A percentile compares a stretch with the other conserved stretches of the same genome.
Conservation (phyloP, 2,888 invertebrate species). For the Dasypolia templi region DNA sequence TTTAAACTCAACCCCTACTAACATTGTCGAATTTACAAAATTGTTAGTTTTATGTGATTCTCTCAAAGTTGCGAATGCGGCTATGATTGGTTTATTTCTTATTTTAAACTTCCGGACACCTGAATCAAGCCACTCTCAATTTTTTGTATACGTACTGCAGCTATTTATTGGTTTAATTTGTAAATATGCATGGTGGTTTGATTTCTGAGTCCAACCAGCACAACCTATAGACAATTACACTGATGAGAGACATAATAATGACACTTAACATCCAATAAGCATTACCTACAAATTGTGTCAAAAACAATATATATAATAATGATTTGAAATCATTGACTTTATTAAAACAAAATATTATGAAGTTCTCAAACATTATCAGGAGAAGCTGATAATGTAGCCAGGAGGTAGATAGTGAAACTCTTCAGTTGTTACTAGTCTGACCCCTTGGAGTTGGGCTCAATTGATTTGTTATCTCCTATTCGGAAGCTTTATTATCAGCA, state of each 20-base stretch:
- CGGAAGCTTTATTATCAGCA: background rate
- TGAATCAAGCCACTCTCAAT: background rate
- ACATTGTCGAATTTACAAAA: background rate
- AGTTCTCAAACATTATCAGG: no score
- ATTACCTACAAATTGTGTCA: background rate
- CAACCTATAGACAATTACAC: no score
- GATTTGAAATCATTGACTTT: no score
- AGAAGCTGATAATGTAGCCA: no score
- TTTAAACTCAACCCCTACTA: background rate
- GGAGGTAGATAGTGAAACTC: no score
- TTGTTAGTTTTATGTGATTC: background rate
- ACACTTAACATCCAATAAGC: background rate
- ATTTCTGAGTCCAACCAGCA: background rate
- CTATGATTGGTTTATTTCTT: background rate
- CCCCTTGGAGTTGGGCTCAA: no score
- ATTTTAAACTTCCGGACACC: no score
- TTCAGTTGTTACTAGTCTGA: no score
- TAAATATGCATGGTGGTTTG: background rate
- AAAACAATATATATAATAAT: no score
- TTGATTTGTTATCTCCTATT: background rate
- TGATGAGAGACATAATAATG: background rate
- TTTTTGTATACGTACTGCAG: no score
- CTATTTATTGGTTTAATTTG: background rate
- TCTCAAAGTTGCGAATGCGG: background rate
- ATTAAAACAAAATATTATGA: no score